phyloP scores from a whole-genome alignment of 2,888 invertebrate species.

The Salticus scenicus region DNA sequence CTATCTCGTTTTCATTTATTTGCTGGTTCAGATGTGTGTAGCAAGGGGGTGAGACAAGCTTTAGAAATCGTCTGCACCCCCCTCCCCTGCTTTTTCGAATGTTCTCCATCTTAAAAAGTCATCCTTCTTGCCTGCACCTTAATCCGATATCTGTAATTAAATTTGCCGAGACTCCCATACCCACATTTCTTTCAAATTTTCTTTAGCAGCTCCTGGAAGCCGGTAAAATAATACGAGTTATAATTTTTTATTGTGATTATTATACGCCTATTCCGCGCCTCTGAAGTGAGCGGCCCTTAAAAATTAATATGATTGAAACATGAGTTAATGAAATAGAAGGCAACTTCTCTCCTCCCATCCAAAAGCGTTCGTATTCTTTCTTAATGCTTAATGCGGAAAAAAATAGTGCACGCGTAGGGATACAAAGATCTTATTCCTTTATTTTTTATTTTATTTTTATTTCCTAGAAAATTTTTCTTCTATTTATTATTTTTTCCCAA shows the following conservation, averaged over 20 bases:
- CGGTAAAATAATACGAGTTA: slow-evolving; percentile 45
- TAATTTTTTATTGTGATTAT: slow-evolving; percentile 65
- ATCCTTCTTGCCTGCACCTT: slow-evolving; percentile 61
- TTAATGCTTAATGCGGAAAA: slow-evolving; percentile 66
- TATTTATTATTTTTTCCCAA: slow-evolving; percentile 1
- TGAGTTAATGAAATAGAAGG: slow-evolving; percentile 68
- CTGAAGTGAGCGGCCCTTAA: slow-evolving; percentile 51
- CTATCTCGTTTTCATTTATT: slow-evolving; percentile 57
- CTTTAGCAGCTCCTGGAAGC: slow-evolving; percentile 53
- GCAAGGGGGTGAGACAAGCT: slow-evolving; percentile 41
- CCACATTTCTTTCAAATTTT: slow-evolving; percentile 50
- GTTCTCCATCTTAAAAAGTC: slow-evolving; percentile 44
- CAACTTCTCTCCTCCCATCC: slow-evolving; percentile 43
- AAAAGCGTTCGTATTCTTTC: slow-evolving; percentile 48
- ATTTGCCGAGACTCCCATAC: slow-evolving; percentile 45
- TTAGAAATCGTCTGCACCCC: slow-evolving; percentile 45
- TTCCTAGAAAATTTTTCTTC: neutral
- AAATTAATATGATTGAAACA: slow-evolving; percentile 70
- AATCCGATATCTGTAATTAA: slow-evolving; percentile 70
- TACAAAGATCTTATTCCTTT: slow-evolving; percentile 17
- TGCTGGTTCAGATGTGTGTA: slow-evolving; percentile 1
- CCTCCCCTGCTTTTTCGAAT: slow-evolving; percentile 18
- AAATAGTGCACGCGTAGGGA: slow-evolving; percentile 39
- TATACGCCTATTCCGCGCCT: slow-evolving; percentile 62
- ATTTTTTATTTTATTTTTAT: neutral